phyloP scores from a whole-genome alignment of 1,140 invertebrate species.

The Mamestra configurata region DNA sequence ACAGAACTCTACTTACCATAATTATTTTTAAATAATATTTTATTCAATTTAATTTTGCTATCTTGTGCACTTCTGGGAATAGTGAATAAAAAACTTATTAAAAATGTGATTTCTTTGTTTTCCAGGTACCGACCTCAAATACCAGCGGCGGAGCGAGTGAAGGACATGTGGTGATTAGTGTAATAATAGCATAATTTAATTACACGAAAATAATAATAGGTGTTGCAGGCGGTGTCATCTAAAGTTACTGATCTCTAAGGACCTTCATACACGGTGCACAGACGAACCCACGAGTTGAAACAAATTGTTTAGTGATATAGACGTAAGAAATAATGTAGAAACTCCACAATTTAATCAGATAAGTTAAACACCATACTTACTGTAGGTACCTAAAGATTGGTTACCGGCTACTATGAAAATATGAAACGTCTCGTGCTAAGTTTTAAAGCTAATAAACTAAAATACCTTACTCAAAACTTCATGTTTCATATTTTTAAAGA shows the following conservation, averaged over 20 bases:
- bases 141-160: slow-evolving; percentile 79
- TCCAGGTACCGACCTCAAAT: slow-evolving; percentile 80
- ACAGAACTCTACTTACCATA: too few relatives aligned
- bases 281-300: slow-evolving; percentile 22
- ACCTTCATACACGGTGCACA: slow-evolving; percentile 35
- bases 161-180: slow-evolving; percentile 82
- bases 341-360: neutral
- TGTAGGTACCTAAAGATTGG: neutral
- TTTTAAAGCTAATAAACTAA: neutral
- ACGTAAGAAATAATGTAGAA: slow-evolving; percentile 18
- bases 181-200: slow-evolving; percentile 56
- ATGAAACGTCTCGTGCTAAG: neutral
- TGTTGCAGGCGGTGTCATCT: slow-evolving; percentile 23
- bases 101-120: slow-evolving; percentile 50
- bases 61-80: neutral
- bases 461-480: neutral
- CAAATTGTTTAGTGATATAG: slow-evolving; percentile 27
- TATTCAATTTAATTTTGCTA: neutral
- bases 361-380: neutral
- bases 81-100: neutral
- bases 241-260: slow-evolving; percentile 54
- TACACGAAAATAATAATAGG: slow-evolving; percentile 34
- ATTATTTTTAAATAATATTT: too few relatives aligned
- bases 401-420: slow-evolving; percentile 12
- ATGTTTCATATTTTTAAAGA: slow-evolving; percentile 8